Conservation (phyloP, 1,140 invertebrate species). For the Globodera rostochiensis region DNA sequence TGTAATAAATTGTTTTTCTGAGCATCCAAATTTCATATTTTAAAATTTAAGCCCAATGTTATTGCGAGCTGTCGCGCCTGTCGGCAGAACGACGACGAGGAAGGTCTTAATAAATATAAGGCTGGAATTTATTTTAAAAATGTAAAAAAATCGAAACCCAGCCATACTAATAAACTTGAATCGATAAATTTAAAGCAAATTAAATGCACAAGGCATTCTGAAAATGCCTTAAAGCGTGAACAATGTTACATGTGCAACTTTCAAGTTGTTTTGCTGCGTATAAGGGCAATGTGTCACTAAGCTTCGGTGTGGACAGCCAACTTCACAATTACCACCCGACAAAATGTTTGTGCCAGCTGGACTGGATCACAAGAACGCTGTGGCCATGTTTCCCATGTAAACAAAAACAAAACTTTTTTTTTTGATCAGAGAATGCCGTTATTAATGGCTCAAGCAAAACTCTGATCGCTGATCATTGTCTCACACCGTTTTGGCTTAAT, state of each 20-base stretch:
- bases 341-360: conserved; percentile 60
- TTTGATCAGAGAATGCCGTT: too few relatives aligned
- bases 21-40: neutral
- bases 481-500: neutral
- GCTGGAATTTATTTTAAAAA: too few relatives aligned
- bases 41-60: conserved; percentile 52
- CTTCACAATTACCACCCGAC: conserved; percentile 60
- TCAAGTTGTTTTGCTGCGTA: conserved; percentile 56
- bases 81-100: conserved; percentile 58
- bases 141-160: too few relatives aligned
- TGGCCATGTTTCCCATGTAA: conserved; percentile 65
- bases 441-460: neutral
- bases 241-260: neutral
- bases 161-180: too few relatives aligned
- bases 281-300: conserved; percentile 59
- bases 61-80: conserved; percentile 58
- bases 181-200: too few relatives aligned
- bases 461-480: neutral
- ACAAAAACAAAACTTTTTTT: neutral
- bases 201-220: too few relatives aligned
- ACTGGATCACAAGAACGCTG: conserved; percentile 54
- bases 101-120: conserved; percentile 20
- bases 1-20: too few relatives aligned
- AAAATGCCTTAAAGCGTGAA: too few relatives aligned
- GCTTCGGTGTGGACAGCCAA: conserved; percentile 38